phyloP scores from a whole-genome alignment of 2,113 vertebrate genomes.

The Psammodynastes pulverulentus region DNA sequence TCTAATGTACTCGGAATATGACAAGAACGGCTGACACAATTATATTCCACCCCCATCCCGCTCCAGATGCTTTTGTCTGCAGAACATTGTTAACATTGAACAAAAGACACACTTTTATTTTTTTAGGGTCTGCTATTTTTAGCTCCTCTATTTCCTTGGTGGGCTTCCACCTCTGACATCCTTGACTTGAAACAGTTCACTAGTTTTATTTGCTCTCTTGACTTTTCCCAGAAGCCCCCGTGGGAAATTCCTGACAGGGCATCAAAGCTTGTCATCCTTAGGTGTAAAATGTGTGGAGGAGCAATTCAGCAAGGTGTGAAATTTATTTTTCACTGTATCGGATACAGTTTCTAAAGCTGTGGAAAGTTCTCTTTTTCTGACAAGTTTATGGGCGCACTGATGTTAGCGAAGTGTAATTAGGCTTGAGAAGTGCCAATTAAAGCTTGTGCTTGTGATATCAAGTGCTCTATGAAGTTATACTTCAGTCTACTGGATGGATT shows the following conservation, averaged over 20 bases:
- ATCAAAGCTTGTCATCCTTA: constrained; percentile 2
- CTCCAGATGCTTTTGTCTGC: not conserved
- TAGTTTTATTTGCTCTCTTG: constrained; percentile 10
- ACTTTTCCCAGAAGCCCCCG: not conserved
- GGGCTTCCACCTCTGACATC: not conserved
- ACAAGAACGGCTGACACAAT: not conserved
- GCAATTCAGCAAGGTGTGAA: constrained; percentile 26
- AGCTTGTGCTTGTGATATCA: not conserved
- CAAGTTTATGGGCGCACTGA: constrained; percentile 3
- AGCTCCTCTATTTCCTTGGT: not conserved
- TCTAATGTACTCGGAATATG: not conserved
- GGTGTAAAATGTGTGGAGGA: constrained; percentile 26
- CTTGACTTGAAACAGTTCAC: not conserved
- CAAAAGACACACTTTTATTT: not conserved
- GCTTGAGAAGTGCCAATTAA: not conserved
- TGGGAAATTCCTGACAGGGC: not conserved
- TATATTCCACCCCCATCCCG: not conserved
- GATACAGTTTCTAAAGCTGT: not conserved
- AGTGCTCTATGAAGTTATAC: not conserved
- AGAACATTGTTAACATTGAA: not conserved
- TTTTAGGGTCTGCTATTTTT: not conserved
- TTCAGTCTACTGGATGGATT: not conserved
- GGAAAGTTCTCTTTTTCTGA: not conserved
- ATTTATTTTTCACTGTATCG: constrained; percentile 22
- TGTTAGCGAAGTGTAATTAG: not conserved